These are phyloP conservation scores for Brassicogethes aeneus DNA, from an alignment of 2,888 invertebrate genomes.

Conservation along the genomic window DNA sequence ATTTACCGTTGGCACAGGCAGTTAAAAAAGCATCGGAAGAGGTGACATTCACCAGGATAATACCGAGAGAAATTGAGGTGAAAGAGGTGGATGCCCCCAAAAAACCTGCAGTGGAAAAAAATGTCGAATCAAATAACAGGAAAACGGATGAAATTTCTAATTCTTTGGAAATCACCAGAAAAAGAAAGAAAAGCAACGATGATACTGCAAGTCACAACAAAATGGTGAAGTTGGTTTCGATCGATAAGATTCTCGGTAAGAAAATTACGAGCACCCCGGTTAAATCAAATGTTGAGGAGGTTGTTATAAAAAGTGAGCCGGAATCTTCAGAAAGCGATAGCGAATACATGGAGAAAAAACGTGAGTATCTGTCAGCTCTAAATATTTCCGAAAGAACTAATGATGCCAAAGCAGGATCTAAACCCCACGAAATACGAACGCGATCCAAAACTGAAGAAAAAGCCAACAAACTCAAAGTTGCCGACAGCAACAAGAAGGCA, in stretches of 20 bases:
- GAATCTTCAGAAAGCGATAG: conserved; percentile 22
- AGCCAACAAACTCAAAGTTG: not conserved
- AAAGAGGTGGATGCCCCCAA: not conserved
- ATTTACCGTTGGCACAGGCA: conserved; percentile 9
- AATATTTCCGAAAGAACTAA: conserved; percentile 32
- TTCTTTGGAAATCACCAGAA: conserved; percentile 8
- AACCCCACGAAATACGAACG: conserved; percentile 27
- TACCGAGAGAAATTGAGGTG: not conserved
- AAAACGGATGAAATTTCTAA: not conserved
- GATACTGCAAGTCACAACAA: conserved; percentile 13
- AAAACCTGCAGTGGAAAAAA: not conserved
- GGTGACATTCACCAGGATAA: not conserved
- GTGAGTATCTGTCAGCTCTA: conserved; percentile 32
- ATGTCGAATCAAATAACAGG: not conserved
- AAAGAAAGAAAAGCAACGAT: conserved; percentile 16
- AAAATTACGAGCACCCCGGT: conserved; percentile 12
- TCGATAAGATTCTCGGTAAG: conserved; percentile 20
- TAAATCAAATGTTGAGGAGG: conserved; percentile 8
- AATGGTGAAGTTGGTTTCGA: conserved; percentile 22
- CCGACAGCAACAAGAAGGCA: conserved; percentile 1
- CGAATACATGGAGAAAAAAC: conserved; percentile 30
- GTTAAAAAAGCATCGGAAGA: not conserved
- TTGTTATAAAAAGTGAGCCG: conserved; percentile 34
- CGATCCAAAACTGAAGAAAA: conserved; percentile 33
- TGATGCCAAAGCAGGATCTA: conserved; percentile 21